Conservation (phyloP, 2,797 vertebrate species). For the Chromis chromis region DNA sequence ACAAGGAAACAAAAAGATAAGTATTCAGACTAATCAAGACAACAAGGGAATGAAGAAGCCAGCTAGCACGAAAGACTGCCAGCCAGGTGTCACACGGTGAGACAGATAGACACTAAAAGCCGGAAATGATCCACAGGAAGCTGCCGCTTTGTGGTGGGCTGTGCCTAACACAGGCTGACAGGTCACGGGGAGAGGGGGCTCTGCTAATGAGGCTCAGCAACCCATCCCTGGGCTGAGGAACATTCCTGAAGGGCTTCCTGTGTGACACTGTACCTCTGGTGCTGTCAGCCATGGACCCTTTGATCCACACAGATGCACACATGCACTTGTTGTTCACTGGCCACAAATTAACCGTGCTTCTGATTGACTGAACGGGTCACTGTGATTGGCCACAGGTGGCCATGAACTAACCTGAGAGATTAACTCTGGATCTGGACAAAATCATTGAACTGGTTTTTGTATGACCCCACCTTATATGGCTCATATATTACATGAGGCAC, state of each 20-base stretch:
- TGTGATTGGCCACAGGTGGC: slow-evolving; percentile 65
- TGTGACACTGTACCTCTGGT: slow-evolving; percentile 83
- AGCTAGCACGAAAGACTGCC: slow-evolving; percentile 10
- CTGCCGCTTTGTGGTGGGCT: slow-evolving; percentile 80
- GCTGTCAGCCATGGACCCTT: slow-evolving; percentile 72
- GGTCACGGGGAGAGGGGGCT: slow-evolving; percentile 84
- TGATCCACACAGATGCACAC: slow-evolving; percentile 71
- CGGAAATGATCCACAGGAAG: slow-evolving; percentile 76
- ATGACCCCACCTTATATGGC: slow-evolving; percentile 1
- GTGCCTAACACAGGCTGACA: slow-evolving; percentile 89
- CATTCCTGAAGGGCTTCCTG: slow-evolving; percentile 83
- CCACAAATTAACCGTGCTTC: slow-evolving; percentile 68
- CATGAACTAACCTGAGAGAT: slow-evolving; percentile 56
- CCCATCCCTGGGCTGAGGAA: slow-evolving; percentile 88
- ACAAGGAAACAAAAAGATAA: neutral
- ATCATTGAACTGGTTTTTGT: slow-evolving; percentile 16
- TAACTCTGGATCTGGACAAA: slow-evolving; percentile 45
- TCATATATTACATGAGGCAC: neutral
- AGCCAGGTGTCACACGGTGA: slow-evolving; percentile 61
- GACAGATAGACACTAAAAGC: slow-evolving; percentile 58
- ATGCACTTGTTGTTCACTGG: slow-evolving; percentile 60
- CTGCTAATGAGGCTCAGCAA: slow-evolving; percentile 87
- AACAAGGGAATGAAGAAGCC: slow-evolving; percentile 15
- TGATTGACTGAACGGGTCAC: slow-evolving; percentile 66
- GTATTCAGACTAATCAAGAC: neutral